Evolutionary conservation across 2,888 invertebrate genomes (phyloP), one percentile per base, ranked within the genome.

Genomic region (Sminthurides aquaticus): DNA sequence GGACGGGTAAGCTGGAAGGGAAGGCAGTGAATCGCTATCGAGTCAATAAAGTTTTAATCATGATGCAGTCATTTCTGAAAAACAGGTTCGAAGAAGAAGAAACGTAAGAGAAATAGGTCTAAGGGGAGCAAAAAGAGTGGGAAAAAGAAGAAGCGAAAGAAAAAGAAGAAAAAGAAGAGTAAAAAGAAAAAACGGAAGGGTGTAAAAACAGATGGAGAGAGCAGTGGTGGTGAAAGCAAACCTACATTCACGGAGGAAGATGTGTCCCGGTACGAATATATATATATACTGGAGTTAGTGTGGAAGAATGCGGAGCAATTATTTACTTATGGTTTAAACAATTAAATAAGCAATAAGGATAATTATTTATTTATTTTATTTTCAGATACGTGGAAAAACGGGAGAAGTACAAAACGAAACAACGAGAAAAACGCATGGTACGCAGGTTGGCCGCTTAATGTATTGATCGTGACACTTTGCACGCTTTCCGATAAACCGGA

Each of bases 221-320:
- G 48, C 24, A 57, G 49, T 24, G 57, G 49, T 24, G 57, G 58
- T 1, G 71, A 68, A 8, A 69, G 67, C 18, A 66, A 67, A 49
- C 68, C 69, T 11, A 49, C 69, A 59, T 70, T 68, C 60, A 70
- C 71, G 2, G 69, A 69, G 5, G 67, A 73, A 24, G 73, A 71
- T 28, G 68, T 73, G 1, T 49, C 49, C 1, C 22, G 49, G 60
- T 64, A 63, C n/a, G 34, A n/a, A n/a, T n/a, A n/a, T n/a, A n/a
- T n/a, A n/a, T n/a, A n/a, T n/a, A n/a, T n/a, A n/a, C n/a, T 60
- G n/a, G 8, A 25, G n/a, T 43, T 43, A 18, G 18, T 8, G 11
- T 43, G 43, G 43, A 11, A 43, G 43, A 18, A 11, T 8, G 11
- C 43, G 8, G 43, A 18, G 11, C 8, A 43, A 43, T 43, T 8